Percentiles rank a stretch among this genome's conserved stretches.
phyloP scores from a whole-genome alignment of 1,140 invertebrate genomes.

The Ceratosolen solmsi region DNA sequence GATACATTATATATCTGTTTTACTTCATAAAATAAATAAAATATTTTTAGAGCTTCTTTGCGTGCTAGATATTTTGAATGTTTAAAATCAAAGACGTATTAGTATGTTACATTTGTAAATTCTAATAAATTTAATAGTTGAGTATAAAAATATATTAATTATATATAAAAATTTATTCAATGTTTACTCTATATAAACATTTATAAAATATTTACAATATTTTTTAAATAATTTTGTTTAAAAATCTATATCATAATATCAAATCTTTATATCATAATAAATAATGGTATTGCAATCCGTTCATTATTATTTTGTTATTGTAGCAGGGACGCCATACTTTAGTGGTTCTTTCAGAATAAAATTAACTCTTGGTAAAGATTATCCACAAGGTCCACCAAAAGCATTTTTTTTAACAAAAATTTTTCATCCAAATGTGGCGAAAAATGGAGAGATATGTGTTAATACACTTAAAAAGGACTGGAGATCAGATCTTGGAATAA shows the following conservation, averaged over 20 bases:
- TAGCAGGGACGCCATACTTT: constrained; percentile 89
- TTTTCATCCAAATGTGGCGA: constrained; percentile 97
- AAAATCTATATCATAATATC: background rate
- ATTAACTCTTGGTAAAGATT: constrained; percentile 92
- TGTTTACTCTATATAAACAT: too few relatives aligned
- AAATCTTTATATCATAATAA: background rate
- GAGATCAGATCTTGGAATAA: constrained; percentile 96
- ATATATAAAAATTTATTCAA: too few relatives aligned
- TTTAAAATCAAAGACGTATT: too few relatives aligned
- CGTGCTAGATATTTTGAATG: too few relatives aligned
- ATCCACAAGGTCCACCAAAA: constrained; percentile 93
- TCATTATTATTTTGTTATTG: constrained; percentile 54
- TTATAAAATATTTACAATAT: too few relatives aligned
- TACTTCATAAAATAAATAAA: too few relatives aligned
- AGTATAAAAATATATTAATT: too few relatives aligned
- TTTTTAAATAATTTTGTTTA: background rate
- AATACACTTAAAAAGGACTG: constrained; percentile 98
- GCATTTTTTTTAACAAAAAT: constrained; percentile 97
- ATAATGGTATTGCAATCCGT: background rate
- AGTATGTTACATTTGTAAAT: too few relatives aligned
- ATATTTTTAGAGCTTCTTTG: too few relatives aligned
- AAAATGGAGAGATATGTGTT: constrained; percentile 96
- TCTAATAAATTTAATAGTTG: too few relatives aligned
- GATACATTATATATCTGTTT: too few relatives aligned
- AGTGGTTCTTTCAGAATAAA: constrained; percentile 92